Percentiles rank a stretch among this genome's conserved stretches.
Conservation (phyloP, 2,113 vertebrate genomes). For the Henicopernis longicauda region DNA sequence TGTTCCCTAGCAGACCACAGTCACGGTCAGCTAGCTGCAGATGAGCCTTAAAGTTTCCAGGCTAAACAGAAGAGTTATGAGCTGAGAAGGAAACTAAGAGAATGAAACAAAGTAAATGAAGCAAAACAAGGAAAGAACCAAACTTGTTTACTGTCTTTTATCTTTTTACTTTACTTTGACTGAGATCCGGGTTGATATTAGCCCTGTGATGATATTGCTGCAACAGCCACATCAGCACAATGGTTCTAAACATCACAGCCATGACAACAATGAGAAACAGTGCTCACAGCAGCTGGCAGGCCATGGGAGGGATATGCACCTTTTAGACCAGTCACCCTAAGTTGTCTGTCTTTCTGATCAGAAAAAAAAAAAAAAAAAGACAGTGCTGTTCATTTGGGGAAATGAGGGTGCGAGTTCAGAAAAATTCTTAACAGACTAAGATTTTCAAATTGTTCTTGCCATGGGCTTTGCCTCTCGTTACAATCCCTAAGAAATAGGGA, state of each 20-base stretch:
- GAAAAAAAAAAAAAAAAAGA: background rate
- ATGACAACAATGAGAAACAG: background rate
- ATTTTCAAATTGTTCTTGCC: background rate
- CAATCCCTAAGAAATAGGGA: background rate
- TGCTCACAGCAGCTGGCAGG: background rate
- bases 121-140: background rate
- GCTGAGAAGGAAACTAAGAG: background rate
- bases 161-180: background rate
- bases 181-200: background rate
- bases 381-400: background rate
- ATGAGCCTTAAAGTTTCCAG: background rate
- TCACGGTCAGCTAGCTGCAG: background rate
- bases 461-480: background rate
- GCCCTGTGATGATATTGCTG: background rate
- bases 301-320: background rate
- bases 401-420: background rate
- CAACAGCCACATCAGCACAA: background rate
- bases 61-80: background rate
- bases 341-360: background rate
- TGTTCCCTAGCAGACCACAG: background rate
- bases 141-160: background rate
- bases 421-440: background rate
- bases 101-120: background rate
- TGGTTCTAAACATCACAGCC: background rate
- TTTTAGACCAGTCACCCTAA: background rate